Evolutionary conservation across 2,888 invertebrate species (phyloP).

Genomic region (Caenorhabditis becei): DNA sequence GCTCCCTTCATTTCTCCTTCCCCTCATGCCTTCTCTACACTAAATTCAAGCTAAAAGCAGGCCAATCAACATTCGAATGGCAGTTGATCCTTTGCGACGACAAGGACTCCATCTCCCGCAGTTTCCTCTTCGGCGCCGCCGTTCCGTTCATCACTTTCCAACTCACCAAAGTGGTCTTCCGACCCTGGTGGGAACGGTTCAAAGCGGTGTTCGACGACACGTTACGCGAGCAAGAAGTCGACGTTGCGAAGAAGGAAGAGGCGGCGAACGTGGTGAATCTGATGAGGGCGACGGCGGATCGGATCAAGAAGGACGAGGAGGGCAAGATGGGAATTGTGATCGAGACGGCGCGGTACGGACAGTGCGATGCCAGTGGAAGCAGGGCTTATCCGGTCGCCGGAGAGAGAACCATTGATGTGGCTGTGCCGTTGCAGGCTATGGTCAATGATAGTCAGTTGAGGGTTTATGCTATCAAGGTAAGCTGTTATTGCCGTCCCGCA

Average conservation of each 20-base stretch:
- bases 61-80: slow-evolving; percentile 76
- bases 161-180: slow-evolving; percentile 65
- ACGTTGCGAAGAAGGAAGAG: slow-evolving; percentile 77
- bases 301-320: slow-evolving; percentile 90
- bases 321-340: slow-evolving; percentile 91
- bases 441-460: slow-evolving; percentile 91
- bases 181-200: slow-evolving; percentile 69
- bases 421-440: slow-evolving; percentile 94
- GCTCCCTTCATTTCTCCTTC: slow-evolving; percentile 72
- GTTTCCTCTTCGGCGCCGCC: slow-evolving; percentile 77
- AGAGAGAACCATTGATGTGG: slow-evolving; percentile 87
- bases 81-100: slow-evolving; percentile 80
- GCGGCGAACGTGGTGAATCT: slow-evolving; percentile 84
- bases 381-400: slow-evolving; percentile 77
- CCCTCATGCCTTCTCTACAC: slow-evolving; percentile 75
- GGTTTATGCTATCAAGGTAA: slow-evolving; percentile 76
- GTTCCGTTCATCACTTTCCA: slow-evolving; percentile 70
- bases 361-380: slow-evolving; percentile 65
- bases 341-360: slow-evolving; percentile 85
- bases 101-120: slow-evolving; percentile 73
- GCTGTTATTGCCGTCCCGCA: too few relatives aligned
- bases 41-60: slow-evolving; percentile 76
- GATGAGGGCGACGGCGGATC: slow-evolving; percentile 92
- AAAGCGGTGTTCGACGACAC: slow-evolving; percentile 72
- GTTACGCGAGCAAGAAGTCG: slow-evolving; percentile 72